Evolutionary conservation across 2,888 invertebrate species (phyloP), one percentile per base, ranked within the genome.

Genomic region (Hecatera dysodea): DNA sequence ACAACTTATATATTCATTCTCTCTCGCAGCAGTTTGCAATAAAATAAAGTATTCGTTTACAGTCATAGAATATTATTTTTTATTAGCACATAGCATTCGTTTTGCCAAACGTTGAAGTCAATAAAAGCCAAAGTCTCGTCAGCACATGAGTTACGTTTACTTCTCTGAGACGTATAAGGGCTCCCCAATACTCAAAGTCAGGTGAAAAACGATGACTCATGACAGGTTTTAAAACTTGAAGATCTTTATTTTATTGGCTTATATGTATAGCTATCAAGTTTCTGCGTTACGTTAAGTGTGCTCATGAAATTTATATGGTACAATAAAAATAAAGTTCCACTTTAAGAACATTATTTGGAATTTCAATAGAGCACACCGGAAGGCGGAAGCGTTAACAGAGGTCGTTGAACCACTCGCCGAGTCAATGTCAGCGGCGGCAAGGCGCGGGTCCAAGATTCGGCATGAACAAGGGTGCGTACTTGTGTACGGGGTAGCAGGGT

Each of bases 401-500:
- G 90, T 94, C 92, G 87, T 88, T 91, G 94, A 95, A 92, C 95
- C 88, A 80, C 80, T 87, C 89, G 89, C 75, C 87, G 92, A 95
- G 95, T 95, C 95, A 95, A 95, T 95, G 95, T 95, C 95, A 95
- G 93, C 90, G 88, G 86, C 88, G 86, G 88, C 90, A 87, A 90
- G 87, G 89, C 91, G 86, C 87, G 89, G 92, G 90, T 91, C 93
- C 92, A 94, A 94, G 93, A 94, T 95, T 94, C 93, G 93, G 92
- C 91, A 91, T 92, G 92, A 93, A 92, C 90, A 91, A 91, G 95
- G 94, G 95, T 94, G 93, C 92, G 93, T 90, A 87, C 88, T 88
- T 86, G 78, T 83, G 91, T 83, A 89, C 92, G 90, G 95, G 95
- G 95, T 94, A 94, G 95, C 94, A 95, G 95, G 95, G 95, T 95